phyloP scores from a whole-genome alignment of 2,888 invertebrate genomes.

The Parelbella ahira region DNA sequence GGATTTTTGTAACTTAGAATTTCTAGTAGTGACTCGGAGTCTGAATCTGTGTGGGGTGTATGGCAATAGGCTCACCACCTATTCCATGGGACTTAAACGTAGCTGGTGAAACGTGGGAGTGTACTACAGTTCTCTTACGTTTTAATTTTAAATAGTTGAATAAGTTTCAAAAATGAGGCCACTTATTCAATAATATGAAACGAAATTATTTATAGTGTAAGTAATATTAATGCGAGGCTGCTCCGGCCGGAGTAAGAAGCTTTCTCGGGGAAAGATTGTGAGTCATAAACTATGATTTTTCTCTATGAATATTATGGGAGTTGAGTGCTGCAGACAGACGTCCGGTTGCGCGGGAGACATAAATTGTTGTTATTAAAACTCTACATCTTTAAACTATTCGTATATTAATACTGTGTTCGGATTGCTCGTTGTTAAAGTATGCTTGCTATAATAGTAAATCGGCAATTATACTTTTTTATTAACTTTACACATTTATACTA shows the following conservation, averaged over 20 bases:
- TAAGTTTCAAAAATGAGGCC: constrained; percentile 32
- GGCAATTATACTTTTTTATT: not conserved
- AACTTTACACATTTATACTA: no score
- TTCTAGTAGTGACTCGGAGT: no score
- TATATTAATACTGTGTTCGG: no score
- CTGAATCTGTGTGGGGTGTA: no score
- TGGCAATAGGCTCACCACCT: no score
- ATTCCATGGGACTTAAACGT: no score
- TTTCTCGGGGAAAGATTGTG: constrained; percentile 63
- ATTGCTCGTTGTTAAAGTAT: no score
- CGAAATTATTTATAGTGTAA: constrained; percentile 60
- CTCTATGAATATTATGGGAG: constrained; percentile 64
- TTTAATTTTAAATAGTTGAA: no score
- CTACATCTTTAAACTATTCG: constrained; percentile 9
- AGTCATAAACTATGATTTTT: constrained; percentile 73
- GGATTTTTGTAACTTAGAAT: no score
- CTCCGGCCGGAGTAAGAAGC: constrained; percentile 45
- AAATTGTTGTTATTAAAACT: constrained; percentile 40
- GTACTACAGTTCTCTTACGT: no score
- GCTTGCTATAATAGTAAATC: no score
- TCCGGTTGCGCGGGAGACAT: constrained; percentile 39
- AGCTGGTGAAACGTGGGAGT: no score
- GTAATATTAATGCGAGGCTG: constrained; percentile 59
- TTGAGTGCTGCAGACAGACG: constrained; percentile 52
- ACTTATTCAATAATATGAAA: constrained; percentile 53